These are phyloP conservation scores for Cebus imitator DNA, from an alignment of 2,113 vertebrate genomes.

Conservation along the genomic window DNA sequence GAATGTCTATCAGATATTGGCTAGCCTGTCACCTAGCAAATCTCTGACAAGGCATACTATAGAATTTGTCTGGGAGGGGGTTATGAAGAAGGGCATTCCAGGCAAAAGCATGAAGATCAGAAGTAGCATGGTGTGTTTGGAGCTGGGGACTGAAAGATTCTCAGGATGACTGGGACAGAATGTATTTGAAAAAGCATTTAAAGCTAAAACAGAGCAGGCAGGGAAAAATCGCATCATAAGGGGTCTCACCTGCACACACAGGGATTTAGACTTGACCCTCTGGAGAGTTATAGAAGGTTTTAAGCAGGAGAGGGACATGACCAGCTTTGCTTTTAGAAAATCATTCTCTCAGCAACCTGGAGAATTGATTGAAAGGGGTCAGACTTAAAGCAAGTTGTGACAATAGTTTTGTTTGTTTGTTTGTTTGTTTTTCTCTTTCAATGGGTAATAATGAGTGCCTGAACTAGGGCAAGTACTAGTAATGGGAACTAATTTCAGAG, in stretches of 20 bases:
- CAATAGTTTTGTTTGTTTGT: background rate
- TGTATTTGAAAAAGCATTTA: background rate
- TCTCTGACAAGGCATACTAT: background rate
- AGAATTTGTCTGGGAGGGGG: background rate
- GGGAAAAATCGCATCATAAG: background rate
- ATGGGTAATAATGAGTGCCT: background rate
- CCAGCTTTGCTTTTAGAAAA: conserved; percentile 24
- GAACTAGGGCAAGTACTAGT: background rate
- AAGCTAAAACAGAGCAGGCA: background rate
- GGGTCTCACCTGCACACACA: background rate
- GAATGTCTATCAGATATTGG: background rate
- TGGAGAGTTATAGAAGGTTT: background rate
- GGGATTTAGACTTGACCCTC: background rate
- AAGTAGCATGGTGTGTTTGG: background rate
- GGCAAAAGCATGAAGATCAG: background rate
- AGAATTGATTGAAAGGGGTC: background rate
- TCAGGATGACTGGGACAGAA: background rate
- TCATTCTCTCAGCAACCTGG: background rate
- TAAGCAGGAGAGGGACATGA: background rate
- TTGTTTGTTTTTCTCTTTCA: background rate
- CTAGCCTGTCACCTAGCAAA: background rate
- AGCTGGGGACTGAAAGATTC: background rate
- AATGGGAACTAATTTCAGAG: conserved; percentile 12
- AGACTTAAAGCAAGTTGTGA: conserved; percentile 11
- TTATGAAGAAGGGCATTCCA: background rate